Conservation (phyloP, 92 coral and sea anemone genomes). For the Phymanthus crucifer region DNA sequence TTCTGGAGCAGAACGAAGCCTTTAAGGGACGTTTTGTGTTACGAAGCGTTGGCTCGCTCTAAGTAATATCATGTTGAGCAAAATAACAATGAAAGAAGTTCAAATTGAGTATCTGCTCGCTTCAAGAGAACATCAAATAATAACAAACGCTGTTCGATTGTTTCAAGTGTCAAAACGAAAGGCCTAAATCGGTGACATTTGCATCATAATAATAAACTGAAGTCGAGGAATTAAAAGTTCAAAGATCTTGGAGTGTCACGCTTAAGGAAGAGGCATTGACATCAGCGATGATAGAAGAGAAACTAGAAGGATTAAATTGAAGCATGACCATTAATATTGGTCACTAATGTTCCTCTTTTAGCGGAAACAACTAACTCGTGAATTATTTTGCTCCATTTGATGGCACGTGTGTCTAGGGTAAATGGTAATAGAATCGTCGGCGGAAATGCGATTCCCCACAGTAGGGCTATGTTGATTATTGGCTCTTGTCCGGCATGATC, state of each 20-base stretch:
- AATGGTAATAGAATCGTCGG: background rate
- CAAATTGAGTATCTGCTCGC: background rate
- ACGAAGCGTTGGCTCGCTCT: background rate
- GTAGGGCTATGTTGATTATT: slow-evolving; percentile 17
- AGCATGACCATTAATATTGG: background rate
- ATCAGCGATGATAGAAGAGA: background rate
- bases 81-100: background rate
- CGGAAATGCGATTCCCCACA: slow-evolving; percentile 6
- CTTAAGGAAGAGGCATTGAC: background rate
- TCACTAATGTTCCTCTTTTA: slow-evolving; percentile 4
- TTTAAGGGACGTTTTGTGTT: background rate
- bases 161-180: background rate
- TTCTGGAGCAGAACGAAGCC: background rate
- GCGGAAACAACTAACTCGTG: slow-evolving; percentile 17
- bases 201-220: slow-evolving; percentile 6
- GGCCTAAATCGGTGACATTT: background rate
- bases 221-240: background rate
- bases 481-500: slow-evolving; percentile 22
- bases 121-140: background rate
- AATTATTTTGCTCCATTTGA: slow-evolving; percentile 4
- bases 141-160: background rate
- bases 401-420: slow-evolving; percentile 29
- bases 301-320: background rate
- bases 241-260: slow-evolving; percentile 4
- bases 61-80: background rate